A percentile compares a stretch with the other conserved stretches of the same genome.
Conservation (phyloP, 2,888 invertebrate species). For the Spilosoma lubricipeda region DNA sequence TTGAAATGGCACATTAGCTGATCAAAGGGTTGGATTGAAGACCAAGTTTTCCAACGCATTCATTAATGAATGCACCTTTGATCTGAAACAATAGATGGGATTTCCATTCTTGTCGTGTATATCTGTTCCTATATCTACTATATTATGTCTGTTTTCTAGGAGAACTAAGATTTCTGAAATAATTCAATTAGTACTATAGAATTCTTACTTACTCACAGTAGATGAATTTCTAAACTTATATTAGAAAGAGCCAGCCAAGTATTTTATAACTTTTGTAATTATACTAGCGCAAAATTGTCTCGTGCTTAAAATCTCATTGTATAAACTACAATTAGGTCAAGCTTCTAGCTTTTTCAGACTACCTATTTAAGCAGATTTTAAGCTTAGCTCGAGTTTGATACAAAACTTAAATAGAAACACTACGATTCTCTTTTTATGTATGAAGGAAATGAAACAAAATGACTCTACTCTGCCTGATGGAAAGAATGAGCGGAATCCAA, state of each 20-base stretch:
- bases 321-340: neutral
- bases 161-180: neutral
- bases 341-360: neutral
- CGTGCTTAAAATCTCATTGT: neutral
- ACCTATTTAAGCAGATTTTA: neutral
- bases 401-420: neutral
- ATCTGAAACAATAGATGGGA: neutral
- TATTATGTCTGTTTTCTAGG: neutral
- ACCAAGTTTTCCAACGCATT: neutral
- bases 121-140: neutral
- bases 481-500: no score
- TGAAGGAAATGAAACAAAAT: no score
- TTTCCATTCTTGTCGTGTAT: neutral
- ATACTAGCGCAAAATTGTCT: neutral
- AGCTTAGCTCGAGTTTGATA: neutral
- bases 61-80: conserved; percentile 9
- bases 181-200: neutral
- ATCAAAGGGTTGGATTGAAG: conserved; percentile 17
- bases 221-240: neutral
- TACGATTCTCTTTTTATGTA: no score
- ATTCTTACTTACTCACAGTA: neutral
- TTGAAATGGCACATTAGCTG: conserved; percentile 16
- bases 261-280: conserved; percentile 2
- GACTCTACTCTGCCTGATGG: no score
- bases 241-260: neutral